A percentile compares a stretch with the other conserved stretches of the same genome.
Evolutionary conservation across 2,888 invertebrate genomes (phyloP).

Genomic region (Morpho helenor): DNA sequence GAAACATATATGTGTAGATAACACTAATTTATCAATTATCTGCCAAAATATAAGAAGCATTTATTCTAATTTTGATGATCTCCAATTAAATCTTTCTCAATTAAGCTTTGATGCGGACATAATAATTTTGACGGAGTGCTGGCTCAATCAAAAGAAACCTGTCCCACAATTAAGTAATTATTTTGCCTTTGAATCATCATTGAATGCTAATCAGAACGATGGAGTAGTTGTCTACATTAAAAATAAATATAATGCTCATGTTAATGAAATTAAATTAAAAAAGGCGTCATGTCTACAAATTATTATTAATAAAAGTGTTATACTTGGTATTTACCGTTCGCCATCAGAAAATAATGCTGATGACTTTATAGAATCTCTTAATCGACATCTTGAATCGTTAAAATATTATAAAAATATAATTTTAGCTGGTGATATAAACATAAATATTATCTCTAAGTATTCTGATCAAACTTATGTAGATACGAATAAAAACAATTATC

Average conservation of each 20-base stretch:
- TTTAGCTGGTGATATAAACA: too few species aligned
- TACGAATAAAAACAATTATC: constrained; percentile 1
- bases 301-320: not conserved
- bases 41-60: constrained; percentile 21
- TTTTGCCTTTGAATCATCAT: not conserved
- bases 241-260: not conserved
- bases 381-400: not conserved
- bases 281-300: constrained; percentile 1
- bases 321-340: not conserved
- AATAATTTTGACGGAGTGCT: constrained; percentile 20
- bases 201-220: constrained; percentile 1
- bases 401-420: not conserved
- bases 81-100: constrained; percentile 2
- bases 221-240: constrained; percentile 18
- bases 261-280: not conserved
- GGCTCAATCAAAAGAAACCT: constrained; percentile 4
- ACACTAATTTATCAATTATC: constrained; percentile 10
- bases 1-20: constrained; percentile 3
- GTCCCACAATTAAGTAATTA: too few species aligned
- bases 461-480: not conserved
- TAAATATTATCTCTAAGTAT: not conserved
- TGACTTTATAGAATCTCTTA: not conserved
- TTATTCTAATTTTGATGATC: constrained; percentile 15
- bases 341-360: not conserved
- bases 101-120: constrained; percentile 14